A percentile compares a stretch with the other conserved stretches of the same genome.
phyloP scores from a whole-genome alignment of 2,113 vertebrate genomes.

The Nicator chloris region DNA sequence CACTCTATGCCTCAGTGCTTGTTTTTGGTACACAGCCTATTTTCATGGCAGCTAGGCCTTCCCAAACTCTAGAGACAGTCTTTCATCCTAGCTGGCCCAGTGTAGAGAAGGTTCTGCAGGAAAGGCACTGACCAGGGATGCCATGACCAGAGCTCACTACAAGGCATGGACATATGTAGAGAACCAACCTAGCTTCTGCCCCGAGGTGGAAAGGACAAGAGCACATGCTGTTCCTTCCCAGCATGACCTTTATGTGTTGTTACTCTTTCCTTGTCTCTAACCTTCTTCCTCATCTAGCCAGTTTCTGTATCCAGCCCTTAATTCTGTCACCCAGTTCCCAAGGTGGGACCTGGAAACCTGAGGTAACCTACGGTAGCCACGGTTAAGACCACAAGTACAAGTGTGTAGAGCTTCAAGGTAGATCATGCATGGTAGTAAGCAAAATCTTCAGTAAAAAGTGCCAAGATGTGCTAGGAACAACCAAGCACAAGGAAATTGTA shows the following conservation, averaged over 20 bases:
- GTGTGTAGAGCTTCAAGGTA: not conserved
- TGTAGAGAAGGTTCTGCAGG: not conserved
- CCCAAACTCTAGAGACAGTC: not conserved
- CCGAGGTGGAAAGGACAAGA: not conserved
- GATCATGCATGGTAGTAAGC: not conserved
- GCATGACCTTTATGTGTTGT: not conserved
- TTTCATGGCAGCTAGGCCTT: not conserved
- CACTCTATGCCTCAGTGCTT: not conserved
- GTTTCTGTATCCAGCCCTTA: not conserved
- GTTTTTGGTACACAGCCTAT: not conserved
- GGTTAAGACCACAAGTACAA: not conserved
- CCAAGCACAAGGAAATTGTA: not conserved
- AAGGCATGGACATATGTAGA: accelerated
- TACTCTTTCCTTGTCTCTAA: not conserved
- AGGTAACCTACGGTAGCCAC: not conserved
- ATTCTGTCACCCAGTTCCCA: not conserved
- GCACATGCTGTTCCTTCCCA: not conserved
- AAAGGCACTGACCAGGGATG: not conserved
- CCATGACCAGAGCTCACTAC: not conserved
- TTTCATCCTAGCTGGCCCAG: not conserved
- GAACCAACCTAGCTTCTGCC: not conserved
- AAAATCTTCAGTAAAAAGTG: not conserved
- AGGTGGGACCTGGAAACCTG: not conserved
- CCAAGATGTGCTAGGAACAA: not conserved
- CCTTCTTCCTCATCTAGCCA: not conserved